Evolutionary conservation across 2,888 invertebrate genomes (phyloP), one percentile per base, ranked within the genome.

Genomic region (Morpho achilles): DNA sequence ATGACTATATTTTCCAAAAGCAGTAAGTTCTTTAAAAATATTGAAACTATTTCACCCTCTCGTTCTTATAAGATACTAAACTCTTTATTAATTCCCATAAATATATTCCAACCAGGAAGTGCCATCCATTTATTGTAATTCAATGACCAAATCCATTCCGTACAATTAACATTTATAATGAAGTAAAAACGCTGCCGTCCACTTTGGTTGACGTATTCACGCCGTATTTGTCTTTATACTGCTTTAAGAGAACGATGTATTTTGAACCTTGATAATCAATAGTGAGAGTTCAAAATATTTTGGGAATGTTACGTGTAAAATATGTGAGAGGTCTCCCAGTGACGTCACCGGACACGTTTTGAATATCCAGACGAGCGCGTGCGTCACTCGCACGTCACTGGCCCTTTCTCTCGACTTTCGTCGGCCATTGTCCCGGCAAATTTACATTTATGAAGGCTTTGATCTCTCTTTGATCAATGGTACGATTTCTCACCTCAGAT

Each of bases 381-480:
- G 84, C 87, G 86, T 86, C 86, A 86, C 66, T 55, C 9, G 64
- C 64, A 80, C 81, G 81, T 79, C 80, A 80, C 69, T 62, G 69
- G 46, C 75, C 78, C 66, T 67, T 67, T 73, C 69, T 72, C 67
- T 70, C 67, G 69, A 71, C 74, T 77, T 76, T 77, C 76, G 47
- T 16, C 44, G 58, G 53, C 56, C 54, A 47, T 40, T 46, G 56
- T 40, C 44, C 39, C 7, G 47, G 52, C 7, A 42, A 39, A 52
- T 53, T 50, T 42, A 41, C 32, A 44, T 50, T 51, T 54, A 50
- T 43, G 44, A 22, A 40, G 16, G 10, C 42, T 8, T 10, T 42
- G 22, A 50, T 6, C n/a, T 43, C 16, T 8, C 8, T 43, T 43
- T 43, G 43, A 43, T 43, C 8, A 7, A 43, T 43, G n/a, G 8